Conservation (phyloP, 2,797 vertebrate species). For the Oryzias dopingdopingensis region DNA sequence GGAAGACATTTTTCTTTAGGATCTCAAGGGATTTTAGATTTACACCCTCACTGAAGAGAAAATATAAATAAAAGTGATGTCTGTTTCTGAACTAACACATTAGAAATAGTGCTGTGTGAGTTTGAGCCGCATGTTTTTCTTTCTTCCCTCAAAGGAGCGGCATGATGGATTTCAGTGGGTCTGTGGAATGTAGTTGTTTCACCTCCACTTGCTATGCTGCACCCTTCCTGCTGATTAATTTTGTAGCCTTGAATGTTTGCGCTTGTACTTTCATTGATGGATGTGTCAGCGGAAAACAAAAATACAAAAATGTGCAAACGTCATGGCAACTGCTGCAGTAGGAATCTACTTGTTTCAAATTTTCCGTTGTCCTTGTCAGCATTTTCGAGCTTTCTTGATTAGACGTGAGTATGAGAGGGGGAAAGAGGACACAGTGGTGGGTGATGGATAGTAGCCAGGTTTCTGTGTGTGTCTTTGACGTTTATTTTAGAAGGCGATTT, state of each 20-base stretch:
- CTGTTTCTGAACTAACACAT: constrained; percentile 26
- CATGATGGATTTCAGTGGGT: constrained; percentile 18
- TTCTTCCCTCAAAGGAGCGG: background rate
- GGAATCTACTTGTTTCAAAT: background rate
- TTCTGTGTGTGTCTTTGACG: too few relatives aligned
- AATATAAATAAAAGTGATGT: constrained; percentile 30
- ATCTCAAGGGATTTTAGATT: constrained; percentile 26
- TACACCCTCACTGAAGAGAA: constrained; percentile 33
- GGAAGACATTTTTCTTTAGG: constrained; percentile 35
- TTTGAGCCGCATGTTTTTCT: background rate
- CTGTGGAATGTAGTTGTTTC: constrained; percentile 57
- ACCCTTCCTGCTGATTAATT: constrained; percentile 52
- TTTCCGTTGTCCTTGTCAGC: background rate
- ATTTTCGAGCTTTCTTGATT: background rate
- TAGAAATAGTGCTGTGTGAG: constrained; percentile 27
- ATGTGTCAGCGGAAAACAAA: constrained; percentile 20
- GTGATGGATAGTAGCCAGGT: too few relatives aligned
- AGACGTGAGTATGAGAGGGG: background rate
- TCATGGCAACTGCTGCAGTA: constrained; percentile 23
- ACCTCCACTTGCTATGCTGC: constrained; percentile 46
- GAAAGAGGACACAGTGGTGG: background rate
- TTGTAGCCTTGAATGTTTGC: constrained; percentile 31
- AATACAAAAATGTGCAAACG: background rate
- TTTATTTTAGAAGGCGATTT: too few relatives aligned
- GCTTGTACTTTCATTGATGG: constrained; percentile 13